A percentile compares a stretch with the other conserved stretches of the same genome.
Conservation (phyloP, 2,888 invertebrate genomes). For the Hirtodrosophila trivittata region DNA sequence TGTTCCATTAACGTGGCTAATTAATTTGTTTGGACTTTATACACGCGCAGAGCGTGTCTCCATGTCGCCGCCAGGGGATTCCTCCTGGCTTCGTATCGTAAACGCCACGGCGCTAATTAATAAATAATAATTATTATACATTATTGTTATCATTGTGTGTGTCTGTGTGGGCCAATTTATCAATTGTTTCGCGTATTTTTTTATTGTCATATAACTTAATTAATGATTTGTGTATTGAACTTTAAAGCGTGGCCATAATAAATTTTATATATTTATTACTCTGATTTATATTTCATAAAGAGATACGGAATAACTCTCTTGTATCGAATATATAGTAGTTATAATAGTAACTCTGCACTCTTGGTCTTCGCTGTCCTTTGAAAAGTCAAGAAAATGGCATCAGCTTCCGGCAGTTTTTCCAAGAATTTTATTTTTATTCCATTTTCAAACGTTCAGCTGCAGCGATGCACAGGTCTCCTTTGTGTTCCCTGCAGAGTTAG, state of each 20-base stretch:
- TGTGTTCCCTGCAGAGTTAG: too few relatives aligned
- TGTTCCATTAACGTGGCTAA: slow-evolving; percentile 33
- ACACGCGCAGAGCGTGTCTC: slow-evolving; percentile 11
- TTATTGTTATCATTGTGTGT: slow-evolving; percentile 14
- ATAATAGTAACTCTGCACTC: too few relatives aligned
- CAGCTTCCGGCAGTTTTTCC: too few relatives aligned
- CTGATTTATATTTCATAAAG: too few relatives aligned
- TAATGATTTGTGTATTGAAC: slow-evolving; percentile 59
- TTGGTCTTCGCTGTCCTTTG: too few relatives aligned
- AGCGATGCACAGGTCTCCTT: too few relatives aligned
- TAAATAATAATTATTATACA: slow-evolving; percentile 33
- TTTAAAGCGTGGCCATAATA: slow-evolving; percentile 28
- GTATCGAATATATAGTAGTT: too few relatives aligned
- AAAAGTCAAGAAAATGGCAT: too few relatives aligned
- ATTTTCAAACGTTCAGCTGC: too few relatives aligned
- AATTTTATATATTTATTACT: slow-evolving; percentile 14
- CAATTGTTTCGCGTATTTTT: slow-evolving; percentile 25
- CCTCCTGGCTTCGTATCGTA: slow-evolving; percentile 24
- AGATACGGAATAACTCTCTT: too few relatives aligned
- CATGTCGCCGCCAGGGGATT: slow-evolving; percentile 31
- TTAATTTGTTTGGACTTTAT: slow-evolving; percentile 34
- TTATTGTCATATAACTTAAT: slow-evolving; percentile 72
- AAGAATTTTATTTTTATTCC: too few relatives aligned
- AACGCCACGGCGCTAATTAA: slow-evolving; percentile 49
- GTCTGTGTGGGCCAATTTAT: slow-evolving; percentile 43